Percentiles rank a stretch among this genome's conserved stretches.
phyloP scores from a whole-genome alignment of 2,888 invertebrate genomes.

The Trachelus stipa region DNA sequence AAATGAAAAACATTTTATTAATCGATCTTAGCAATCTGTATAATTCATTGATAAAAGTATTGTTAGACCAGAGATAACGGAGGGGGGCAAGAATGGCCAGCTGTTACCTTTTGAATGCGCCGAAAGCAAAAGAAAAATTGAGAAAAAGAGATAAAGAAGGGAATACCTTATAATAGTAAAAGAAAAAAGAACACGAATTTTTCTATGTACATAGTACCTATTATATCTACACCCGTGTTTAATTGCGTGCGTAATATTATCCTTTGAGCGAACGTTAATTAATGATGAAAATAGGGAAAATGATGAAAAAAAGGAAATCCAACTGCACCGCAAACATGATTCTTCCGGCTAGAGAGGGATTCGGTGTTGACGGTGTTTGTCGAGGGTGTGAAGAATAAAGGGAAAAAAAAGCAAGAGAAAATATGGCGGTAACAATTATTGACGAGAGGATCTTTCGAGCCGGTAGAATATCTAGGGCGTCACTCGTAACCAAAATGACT shows the following conservation, averaged over 20 bases:
- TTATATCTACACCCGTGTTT: constrained; percentile 7
- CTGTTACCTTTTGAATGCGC: constrained; percentile 3
- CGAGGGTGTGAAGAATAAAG: background rate
- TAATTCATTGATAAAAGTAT: background rate
- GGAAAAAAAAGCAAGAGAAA: background rate
- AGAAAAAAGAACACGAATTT: background rate
- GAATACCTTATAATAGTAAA: background rate
- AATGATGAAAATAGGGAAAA: background rate
- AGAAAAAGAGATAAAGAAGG: background rate
- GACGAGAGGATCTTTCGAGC: background rate
- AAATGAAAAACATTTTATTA: constrained; percentile 5
- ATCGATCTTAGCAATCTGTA: background rate
- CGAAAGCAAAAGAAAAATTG: background rate
- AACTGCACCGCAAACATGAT: background rate
- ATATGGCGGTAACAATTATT: background rate
- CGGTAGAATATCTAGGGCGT: background rate
- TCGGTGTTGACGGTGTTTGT: background rate
- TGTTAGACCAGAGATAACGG: background rate
- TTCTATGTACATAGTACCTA: constrained; percentile 6
- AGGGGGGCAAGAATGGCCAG: background rate
- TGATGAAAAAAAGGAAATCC: background rate
- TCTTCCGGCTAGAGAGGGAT: background rate
- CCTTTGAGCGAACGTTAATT: constrained; percentile 21
- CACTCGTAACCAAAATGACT: constrained; percentile 40
- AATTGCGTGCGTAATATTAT: constrained; percentile 9